Evolutionary conservation across 92 coral and sea anemone genomes (phyloP), one percentile per base, ranked within the genome.

Genomic region (Palythoa grandiflora): DNA sequence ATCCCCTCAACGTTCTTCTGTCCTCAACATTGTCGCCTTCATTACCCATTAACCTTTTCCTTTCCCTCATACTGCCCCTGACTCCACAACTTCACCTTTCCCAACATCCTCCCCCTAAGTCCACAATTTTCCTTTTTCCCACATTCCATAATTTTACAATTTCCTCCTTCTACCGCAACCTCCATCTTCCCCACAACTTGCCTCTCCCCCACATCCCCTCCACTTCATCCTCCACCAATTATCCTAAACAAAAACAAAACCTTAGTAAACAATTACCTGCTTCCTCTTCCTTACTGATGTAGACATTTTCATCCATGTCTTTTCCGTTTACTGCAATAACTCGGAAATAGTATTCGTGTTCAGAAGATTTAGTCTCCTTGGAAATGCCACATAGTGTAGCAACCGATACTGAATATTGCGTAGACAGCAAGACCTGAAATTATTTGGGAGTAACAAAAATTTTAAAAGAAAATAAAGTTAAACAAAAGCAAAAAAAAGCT

Each of bases 321-420:
- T 73, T 73, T 39, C 78, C 78, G 39, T 39, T 73, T 5, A 73
- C 78, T 73, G 78, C 78, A 5, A 73, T 6, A 16, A 40, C 78
- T 44, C 53, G 39, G 10, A 73, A 39, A 44, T 73, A 73, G 38
- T 39, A 73, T 5, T 73, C 78, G 21, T 15, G 36, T 73, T 73
- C 53, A 73, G 78, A 4, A 10, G 21, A 4, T 20, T 40, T 17
- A 9, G 19, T 10, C 54, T 16, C 15, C 54, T 73, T 3, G 78
- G 54, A 39, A 73, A 73, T 73, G 0, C 21, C 55, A 17, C 78
- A 73, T 54, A 73, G 53, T 38, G 21, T 37, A 11, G 53, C 52
- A 1, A 17, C 9, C 28, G 78, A 39, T 15, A 39, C 53, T 17
- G 53, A 21, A 40, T 14, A 37, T 1, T 39, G 19, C 54, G 53